Conservation (phyloP, 53 echinoderm and acorn worm species). For the Patiria pectinifera region DNA sequence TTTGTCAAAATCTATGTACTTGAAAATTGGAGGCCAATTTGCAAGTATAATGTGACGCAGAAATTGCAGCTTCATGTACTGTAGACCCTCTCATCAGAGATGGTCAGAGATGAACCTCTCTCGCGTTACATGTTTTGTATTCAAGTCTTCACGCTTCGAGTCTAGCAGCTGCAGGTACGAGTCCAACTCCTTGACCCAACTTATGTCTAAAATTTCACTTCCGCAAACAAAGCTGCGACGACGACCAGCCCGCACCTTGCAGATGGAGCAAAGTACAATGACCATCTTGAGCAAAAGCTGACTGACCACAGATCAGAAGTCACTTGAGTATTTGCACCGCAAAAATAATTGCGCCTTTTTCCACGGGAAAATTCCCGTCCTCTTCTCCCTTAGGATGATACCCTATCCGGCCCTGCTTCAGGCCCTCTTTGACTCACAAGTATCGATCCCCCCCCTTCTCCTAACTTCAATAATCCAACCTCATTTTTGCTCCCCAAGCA, state of each 20-base stretch:
- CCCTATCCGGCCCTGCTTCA: constrained; percentile 34
- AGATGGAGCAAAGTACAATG: constrained; percentile 10
- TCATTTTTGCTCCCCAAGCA: constrained; percentile 33
- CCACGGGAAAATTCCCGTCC: background rate
- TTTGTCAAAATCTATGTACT: background rate
- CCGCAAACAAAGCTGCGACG: background rate
- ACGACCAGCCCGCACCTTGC: background rate
- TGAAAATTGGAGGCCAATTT: background rate
- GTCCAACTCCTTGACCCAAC: constrained; percentile 34
- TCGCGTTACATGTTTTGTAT: background rate
- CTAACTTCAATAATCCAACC: constrained; percentile 40
- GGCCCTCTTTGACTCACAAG: constrained; percentile 57
- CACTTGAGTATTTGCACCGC: constrained; percentile 4
- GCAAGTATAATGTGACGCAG: background rate
- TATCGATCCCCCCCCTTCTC: constrained; percentile 31
- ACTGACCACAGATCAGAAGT: constrained; percentile 1
- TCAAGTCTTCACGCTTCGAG: background rate
- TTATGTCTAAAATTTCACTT: background rate
- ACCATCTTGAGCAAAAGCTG: background rate
- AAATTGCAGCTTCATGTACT: background rate
- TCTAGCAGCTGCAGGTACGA: constrained; percentile 21
- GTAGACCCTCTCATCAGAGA: background rate
- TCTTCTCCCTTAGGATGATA: constrained; percentile 6
- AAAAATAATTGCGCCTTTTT: constrained; percentile 31
- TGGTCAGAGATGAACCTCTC: background rate